Evolutionary conservation across 2,888 invertebrate species (phyloP).

Genomic region (Magallana nippona): DNA sequence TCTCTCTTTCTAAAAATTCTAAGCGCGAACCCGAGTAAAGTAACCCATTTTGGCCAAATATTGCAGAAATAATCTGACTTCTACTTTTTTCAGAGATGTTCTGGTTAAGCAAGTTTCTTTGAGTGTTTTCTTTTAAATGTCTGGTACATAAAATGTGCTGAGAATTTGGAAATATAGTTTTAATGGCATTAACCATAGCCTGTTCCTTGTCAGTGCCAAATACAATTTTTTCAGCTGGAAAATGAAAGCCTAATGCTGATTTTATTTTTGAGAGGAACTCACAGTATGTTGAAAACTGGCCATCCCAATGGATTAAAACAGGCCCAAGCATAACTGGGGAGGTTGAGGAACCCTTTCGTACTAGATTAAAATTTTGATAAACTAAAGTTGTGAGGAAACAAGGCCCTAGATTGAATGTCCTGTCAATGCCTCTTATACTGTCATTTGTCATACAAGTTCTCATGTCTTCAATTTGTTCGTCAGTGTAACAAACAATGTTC

Average conservation of each 20-base stretch:
- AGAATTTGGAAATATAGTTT: neutral
- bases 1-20: no score
- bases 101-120: constrained; percentile 3
- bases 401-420: constrained; percentile 34
- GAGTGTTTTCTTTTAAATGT: constrained; percentile 52
- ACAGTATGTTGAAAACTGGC: constrained; percentile 39
- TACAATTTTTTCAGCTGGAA: constrained; percentile 7
- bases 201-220: constrained; percentile 52
- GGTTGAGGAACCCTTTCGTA: neutral
- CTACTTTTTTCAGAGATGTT: neutral
- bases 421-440: constrained; percentile 27
- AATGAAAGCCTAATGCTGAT: constrained; percentile 10
- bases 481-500: constrained; percentile 30
- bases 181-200: constrained; percentile 36
- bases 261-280: constrained; percentile 31
- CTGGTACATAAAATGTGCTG: constrained; percentile 52
- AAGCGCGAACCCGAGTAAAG: no score
- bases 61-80: no score
- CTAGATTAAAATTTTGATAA: neutral
- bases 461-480: constrained; percentile 36
- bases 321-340: constrained; percentile 42
- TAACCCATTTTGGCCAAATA: no score
- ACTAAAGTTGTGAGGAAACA: constrained; percentile 27
- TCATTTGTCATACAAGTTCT: neutral
- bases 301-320: constrained; percentile 42